A percentile compares a stretch with the other conserved stretches of the same genome.
Evolutionary conservation across 1,140 invertebrate genomes (phyloP).

Genomic region (Caenorhabditis brenneri): DNA sequence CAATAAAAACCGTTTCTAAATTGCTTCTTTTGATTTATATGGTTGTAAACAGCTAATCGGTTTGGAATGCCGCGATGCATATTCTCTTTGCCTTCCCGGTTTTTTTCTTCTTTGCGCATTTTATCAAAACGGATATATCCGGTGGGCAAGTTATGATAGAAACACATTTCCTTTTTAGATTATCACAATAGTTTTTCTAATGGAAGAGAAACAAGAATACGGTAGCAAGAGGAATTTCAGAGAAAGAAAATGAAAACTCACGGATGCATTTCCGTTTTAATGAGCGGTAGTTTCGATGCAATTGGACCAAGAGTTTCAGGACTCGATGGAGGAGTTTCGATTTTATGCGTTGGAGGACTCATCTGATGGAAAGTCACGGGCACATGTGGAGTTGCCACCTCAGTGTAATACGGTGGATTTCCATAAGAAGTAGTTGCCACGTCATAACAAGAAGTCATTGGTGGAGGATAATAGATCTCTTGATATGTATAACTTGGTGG

Average conservation of each 20-base stretch:
- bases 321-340: constrained; percentile 1
- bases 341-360: neutral
- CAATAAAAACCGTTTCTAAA: constrained; percentile 9
- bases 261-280: neutral
- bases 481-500: neutral
- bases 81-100: neutral
- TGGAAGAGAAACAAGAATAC: neutral
- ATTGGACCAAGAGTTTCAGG: neutral
- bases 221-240: constrained; percentile 12
- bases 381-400: neutral
- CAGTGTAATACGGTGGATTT: constrained; percentile 12
- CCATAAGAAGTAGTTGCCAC: constrained; percentile 4
- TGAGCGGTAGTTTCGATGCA: neutral
- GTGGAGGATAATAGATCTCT: neutral
- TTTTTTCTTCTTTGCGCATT: constrained; percentile 26
- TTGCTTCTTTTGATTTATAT: constrained; percentile 14
- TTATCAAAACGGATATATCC: constrained; percentile 31
- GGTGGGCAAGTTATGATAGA: constrained; percentile 1
- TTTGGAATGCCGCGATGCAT: neutral
- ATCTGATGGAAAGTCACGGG: neutral
- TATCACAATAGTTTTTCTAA: neutral
- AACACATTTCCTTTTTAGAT: neutral
- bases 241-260: neutral
- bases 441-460: constrained; percentile 7
- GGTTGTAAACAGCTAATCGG: constrained; percentile 36